These are phyloP conservation scores for Drosophila tsacasi DNA, from an alignment of 1,140 invertebrate genomes.

Conservation along the genomic window DNA sequence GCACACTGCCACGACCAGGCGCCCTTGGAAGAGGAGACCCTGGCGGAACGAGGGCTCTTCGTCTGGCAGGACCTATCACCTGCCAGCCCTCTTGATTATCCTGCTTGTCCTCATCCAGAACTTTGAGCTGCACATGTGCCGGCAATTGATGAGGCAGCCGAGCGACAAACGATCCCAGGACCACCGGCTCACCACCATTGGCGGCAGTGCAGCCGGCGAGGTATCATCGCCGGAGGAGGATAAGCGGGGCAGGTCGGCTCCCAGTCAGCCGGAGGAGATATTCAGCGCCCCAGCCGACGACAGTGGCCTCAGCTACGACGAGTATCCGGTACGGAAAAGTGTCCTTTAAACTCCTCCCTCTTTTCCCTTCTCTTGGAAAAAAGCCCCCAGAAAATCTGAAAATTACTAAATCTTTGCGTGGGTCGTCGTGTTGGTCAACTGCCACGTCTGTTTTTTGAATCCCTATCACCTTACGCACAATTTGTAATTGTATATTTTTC, in stretches of 20 bases:
- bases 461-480: slow-evolving; percentile 70
- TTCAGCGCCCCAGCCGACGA: slow-evolving; percentile 70
- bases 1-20: slow-evolving; percentile 22
- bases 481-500: slow-evolving; percentile 77
- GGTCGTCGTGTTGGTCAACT: slow-evolving; percentile 25
- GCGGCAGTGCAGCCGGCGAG: slow-evolving; percentile 35
- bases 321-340: slow-evolving; percentile 71
- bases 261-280: slow-evolving; percentile 79
- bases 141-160: slow-evolving; percentile 63
- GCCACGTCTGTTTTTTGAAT: slow-evolving; percentile 25
- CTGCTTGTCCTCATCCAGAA: slow-evolving; percentile 70
- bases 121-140: slow-evolving; percentile 74
- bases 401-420: slow-evolving; percentile 29
- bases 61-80: slow-evolving; percentile 42
- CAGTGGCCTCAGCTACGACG: slow-evolving; percentile 66
- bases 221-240: slow-evolving; percentile 32
- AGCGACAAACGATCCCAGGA: slow-evolving; percentile 38
- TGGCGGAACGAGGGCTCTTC: slow-evolving; percentile 8
- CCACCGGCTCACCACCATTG: slow-evolving; percentile 11
- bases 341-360: not conserved
- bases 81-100: slow-evolving; percentile 66
- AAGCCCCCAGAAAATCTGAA: slow-evolving; percentile 11
- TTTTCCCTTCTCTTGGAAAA: not conserved
- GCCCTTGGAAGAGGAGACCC: slow-evolving; percentile 25
- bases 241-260: slow-evolving; percentile 43